These are phyloP conservation scores for Fissipunctia ypsillon DNA, from an alignment of 2,888 invertebrate species.

Conservation along the genomic window DNA sequence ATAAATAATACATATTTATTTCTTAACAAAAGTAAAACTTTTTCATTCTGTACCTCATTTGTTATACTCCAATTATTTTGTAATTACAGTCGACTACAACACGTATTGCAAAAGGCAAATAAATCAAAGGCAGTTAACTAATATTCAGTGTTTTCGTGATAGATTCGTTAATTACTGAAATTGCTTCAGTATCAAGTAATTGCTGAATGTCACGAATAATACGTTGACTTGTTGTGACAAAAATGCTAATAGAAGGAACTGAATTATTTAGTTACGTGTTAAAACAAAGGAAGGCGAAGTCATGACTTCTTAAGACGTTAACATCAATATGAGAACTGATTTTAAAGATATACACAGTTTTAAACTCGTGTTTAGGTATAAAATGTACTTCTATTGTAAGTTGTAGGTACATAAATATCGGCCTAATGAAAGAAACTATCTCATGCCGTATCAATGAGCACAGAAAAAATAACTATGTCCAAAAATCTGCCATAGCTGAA, in stretches of 20 bases:
- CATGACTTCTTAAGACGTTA: neutral
- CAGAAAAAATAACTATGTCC: neutral
- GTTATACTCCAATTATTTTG: slow-evolving; percentile 58
- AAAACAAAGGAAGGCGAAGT: slow-evolving; percentile 12
- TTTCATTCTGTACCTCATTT: slow-evolving; percentile 48
- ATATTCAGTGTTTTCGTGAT: slow-evolving; percentile 37
- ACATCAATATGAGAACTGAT: neutral
- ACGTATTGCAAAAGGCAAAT: slow-evolving; percentile 47
- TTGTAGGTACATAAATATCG: neutral
- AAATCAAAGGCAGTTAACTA: slow-evolving; percentile 40
- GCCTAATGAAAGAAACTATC: neutral
- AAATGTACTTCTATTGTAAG: neutral
- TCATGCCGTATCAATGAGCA: neutral
- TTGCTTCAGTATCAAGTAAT: slow-evolving; percentile 31
- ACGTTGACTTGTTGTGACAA: slow-evolving; percentile 26
- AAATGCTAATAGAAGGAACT: slow-evolving; percentile 28
- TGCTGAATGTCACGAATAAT: slow-evolving; percentile 43
- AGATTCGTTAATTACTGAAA: slow-evolving; percentile 30
- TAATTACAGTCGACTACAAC: slow-evolving; percentile 33
- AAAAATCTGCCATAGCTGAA: too few relatives aligned
- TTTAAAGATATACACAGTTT: neutral
- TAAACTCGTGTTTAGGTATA: neutral
- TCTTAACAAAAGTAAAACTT: slow-evolving; percentile 48
- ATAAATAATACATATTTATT: slow-evolving; percentile 31
- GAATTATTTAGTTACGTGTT: slow-evolving; percentile 16